Base-by-base conservation (phyloP, 2,888 invertebrate genomes). In the Monopis laevigella region DNA sequence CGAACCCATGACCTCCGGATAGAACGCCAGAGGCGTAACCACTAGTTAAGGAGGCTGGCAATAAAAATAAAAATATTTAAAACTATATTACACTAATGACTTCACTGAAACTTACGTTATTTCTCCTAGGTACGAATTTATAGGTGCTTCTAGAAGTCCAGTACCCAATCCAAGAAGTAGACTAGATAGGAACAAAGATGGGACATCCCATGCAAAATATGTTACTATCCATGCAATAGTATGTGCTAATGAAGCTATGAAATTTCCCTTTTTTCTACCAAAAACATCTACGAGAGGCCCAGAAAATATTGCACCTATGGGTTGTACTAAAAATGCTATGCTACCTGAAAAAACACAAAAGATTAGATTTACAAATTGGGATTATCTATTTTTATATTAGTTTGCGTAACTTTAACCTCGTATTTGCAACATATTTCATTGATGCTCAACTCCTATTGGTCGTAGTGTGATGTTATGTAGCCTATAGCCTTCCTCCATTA, bases 81-180 rank as follows among this genome's bases (percentile, higher is more conserved):
- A n/a, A n/a, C n/a, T n/a, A n/a, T n/a, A n/a, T n/a, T n/a, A n/a
- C n/a, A n/a, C n/a, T n/a, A n/a, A n/a, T n/a, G n/a, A n/a, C n/a
- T n/a, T n/a, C n/a, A n/a, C n/a, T 32, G 8, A 32, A 21, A 44
- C 52, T 51, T 45, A 82, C 82, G 78, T 78, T 24, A 85, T 82
- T 65, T 85, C 85, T 3, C 84, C 83, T 6, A 84, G 78, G 50
- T 85, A 85, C 1, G 84, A 78, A 41, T 82, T 71, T 30, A 83
- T 78, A 1, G 85, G 84, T 0, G 84, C 84, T 50, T 85, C 84
- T 84, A 85, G 83, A 18, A 85, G 67, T 0, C 85, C 84, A 6
- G 82, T 75, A 1, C 84, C 83, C 1, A 85, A 48, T 0, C 85
- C 85, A 27, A 84, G 58, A 7, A 84, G 53, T 2, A 72, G 72